Evolutionary conservation across 2,113 vertebrate species (phyloP).

Genomic region (Propithecus coquereli): DNA sequence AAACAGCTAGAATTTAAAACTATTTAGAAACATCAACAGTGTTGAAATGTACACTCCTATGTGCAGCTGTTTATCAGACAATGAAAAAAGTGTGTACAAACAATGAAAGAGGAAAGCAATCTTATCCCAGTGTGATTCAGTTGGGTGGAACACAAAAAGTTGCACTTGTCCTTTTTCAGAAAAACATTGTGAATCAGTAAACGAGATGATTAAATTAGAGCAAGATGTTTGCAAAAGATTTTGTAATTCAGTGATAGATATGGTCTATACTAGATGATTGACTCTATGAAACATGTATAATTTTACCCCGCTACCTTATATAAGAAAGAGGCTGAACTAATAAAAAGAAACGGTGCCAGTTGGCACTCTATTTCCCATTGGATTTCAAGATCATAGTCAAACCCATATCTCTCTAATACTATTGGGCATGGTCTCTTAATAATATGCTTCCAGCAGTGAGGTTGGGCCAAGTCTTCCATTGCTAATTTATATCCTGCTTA

Average conservation of each 20-base stretch:
- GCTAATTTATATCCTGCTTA: conserved; percentile 79
- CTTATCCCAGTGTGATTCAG: conserved; percentile 41
- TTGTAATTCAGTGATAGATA: conserved; percentile 28
- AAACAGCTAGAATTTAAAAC: conserved; percentile 62
- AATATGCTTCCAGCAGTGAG: conserved; percentile 71
- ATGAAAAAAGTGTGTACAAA: conserved; percentile 64
- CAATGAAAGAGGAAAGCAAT: conserved; percentile 56
- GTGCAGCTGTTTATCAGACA: conserved; percentile 70
- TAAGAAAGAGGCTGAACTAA: conserved; percentile 74
- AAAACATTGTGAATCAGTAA: conserved; percentile 20
- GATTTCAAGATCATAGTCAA: conserved; percentile 72
- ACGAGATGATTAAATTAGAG: background rate
- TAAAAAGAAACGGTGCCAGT: conserved; percentile 76
- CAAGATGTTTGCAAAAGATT: background rate
- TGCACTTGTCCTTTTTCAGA: conserved; percentile 48
- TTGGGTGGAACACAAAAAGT: conserved; percentile 40
- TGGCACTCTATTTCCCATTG: conserved; percentile 72
- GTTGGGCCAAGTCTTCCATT: conserved; percentile 71
- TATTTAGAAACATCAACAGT: conserved; percentile 71
- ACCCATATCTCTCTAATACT: conserved; percentile 64
- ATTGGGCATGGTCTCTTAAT: conserved; percentile 70
- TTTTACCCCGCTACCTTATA: conserved; percentile 65
- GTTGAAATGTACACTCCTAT: conserved; percentile 66
- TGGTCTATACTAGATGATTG: background rate
- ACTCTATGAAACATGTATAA: background rate